Evolutionary conservation across 2,113 vertebrate genomes (phyloP).

Genomic region (Dipodomys stephensi): DNA sequence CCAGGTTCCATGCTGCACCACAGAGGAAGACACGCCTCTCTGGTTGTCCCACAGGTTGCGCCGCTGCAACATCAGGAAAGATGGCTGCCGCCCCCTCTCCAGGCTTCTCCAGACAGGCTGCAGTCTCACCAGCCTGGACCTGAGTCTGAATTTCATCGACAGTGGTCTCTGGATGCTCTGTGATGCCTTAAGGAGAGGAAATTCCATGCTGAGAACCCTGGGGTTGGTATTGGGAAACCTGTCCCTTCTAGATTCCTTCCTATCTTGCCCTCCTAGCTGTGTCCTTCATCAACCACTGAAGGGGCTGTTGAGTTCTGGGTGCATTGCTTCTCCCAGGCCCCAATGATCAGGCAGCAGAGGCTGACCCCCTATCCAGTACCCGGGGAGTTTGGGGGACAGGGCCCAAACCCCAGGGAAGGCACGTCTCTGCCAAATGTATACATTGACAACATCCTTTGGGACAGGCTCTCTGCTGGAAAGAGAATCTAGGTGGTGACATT

Average conservation of each 20-base stretch:
- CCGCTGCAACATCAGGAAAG: background rate
- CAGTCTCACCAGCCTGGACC: background rate
- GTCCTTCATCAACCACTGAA: background rate
- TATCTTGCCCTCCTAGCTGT: background rate
- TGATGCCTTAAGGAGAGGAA: constrained; percentile 21
- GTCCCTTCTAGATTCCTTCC: background rate
- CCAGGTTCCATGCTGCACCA: no score
- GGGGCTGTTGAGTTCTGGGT: no score
- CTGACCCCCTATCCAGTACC: background rate
- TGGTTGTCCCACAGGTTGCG: background rate
- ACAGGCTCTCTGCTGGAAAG: background rate
- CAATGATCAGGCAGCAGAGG: background rate
- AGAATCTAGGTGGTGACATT: background rate
- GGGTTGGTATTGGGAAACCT: background rate
- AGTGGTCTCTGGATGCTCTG: background rate
- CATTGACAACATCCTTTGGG: background rate
- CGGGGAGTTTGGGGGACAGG: no score
- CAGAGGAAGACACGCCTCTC: background rate
- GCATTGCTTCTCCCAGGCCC: background rate
- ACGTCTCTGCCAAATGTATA: no score
- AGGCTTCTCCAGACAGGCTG: background rate
- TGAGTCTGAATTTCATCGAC: constrained; percentile 10
- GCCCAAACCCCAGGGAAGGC: no score
- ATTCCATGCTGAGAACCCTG: background rate
- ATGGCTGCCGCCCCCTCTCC: background rate